Evolutionary conservation across 2,113 vertebrate genomes (phyloP), one percentile per base, ranked within the genome.

Genomic region (Numenius arquata): DNA sequence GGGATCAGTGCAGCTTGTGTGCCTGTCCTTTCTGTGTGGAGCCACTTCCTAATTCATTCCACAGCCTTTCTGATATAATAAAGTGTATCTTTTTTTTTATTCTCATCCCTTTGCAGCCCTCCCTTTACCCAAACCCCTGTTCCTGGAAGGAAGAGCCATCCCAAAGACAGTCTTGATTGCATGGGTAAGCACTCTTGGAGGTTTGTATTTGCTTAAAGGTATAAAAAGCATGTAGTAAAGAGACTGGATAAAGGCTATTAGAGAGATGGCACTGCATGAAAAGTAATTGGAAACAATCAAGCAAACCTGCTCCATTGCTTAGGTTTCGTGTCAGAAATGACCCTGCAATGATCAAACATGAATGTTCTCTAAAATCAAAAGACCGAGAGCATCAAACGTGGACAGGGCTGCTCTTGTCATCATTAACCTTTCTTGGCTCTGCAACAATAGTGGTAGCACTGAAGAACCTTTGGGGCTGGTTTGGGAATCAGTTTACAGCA

Each of bases 131-230:
- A 97, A 87, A 98, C 97, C 19, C 96, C 97, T 32, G 92, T 96
- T 96, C 91, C 96, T 94, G 97, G 98, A 95, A 96, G 98, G 93
- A 97, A 97, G 65, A 97, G 83, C 71, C 97, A 97, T 71, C 92
- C 90, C 83, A 97, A 97, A 94, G 96, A 97, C 67, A 52, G 96
- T 50, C 95, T 98, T 15, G 97, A 98, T 15, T 97, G 96, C 84
- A 92, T 98, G 95, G 97, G 98, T 98, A 96, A 98, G 96, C 47
- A 47, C 36, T 63, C 8, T 25, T 73, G 55, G 17, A 90, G 9
- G 14, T 89, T 91, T 82, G 2, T 26, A 43, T 91, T 89, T 79
- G 65, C 59, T 62, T 72, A 18, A 16, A 85, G 75, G 20, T 56
- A 40, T 27, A 20, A 88, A 65, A 91, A 59, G 1, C 17, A 4